Base-by-base conservation (phyloP, 2,888 invertebrate species). In the Xestoiulus laeticollis region DNA sequence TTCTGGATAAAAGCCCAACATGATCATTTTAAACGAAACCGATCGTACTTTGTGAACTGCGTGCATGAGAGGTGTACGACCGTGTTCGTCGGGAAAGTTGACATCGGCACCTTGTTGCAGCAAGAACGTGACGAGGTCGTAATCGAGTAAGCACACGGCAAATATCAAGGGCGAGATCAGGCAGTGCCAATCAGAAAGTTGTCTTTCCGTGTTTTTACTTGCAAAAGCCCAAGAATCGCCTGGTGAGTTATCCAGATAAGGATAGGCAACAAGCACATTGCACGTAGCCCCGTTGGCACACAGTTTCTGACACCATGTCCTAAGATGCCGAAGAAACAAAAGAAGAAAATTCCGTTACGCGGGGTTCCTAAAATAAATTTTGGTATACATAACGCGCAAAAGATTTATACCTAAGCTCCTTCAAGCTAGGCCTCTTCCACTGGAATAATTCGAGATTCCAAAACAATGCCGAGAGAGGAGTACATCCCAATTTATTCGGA, bases 41-140 rank as follows among this genome's bases (percentile, higher is more conserved):
- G 16, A n/a, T 87, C 90, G 89, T 90, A 92, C 92, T 91, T 91
- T 90, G 89, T 90, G 90, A 16, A 92, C 92, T 84, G 92, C 92
- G 90, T 92, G 91, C 92, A 92, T 92, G 53, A 93, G 89, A 16
- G 92, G 92, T 19, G 92, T 92, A n/a, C 91, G 89, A 12, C 91
- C 91, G 30, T 90, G 88, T 86, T 90, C 91, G 90, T 92, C 92
- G 14, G 91, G 89, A 89, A 91, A 90, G 89, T 92, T 92, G 3
- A 91, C 90, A 33, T 91, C 91, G 16, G 92, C 92, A 38, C 91
- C 91, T 87, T 90, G 89, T 88, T 90, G 89, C 43, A 93, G 90
- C 83, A 93, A 90, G 88, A 90, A 91, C 89, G 91, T 90, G 2
- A 90, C 91, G 48, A 92, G 89, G 43, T 91, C 90, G 89, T 91